Percentiles rank a stretch among this genome's conserved stretches.
Conservation (phyloP, 2,888 invertebrate genomes). For the Drosophila mimetica region DNA sequence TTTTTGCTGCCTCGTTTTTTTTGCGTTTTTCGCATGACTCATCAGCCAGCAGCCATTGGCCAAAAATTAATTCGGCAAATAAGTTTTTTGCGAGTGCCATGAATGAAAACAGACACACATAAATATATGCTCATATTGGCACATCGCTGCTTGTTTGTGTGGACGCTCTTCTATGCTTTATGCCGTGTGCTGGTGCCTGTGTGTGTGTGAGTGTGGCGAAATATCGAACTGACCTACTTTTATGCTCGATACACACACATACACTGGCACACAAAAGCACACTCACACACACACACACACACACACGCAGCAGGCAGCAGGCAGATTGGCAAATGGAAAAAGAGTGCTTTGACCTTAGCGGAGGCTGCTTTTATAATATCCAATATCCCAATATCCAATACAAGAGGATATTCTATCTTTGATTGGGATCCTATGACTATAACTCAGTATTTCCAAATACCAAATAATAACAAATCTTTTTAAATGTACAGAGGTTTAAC, state of each 20-base stretch:
- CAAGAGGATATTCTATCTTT: neutral
- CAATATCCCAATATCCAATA: constrained; percentile 35
- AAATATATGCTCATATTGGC: constrained; percentile 37
- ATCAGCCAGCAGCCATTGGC: constrained; percentile 20
- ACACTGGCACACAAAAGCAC: constrained; percentile 40
- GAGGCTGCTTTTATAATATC: constrained; percentile 68
- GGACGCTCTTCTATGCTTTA: constrained; percentile 29
- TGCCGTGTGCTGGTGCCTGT: constrained; percentile 13
- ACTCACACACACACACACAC: constrained; percentile 17
- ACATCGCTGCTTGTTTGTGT: constrained; percentile 15
- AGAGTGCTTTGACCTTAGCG: constrained; percentile 77
- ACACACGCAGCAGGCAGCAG: neutral
- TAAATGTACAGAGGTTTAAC: no score
- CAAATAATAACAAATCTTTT: no score
- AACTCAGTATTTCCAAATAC: no score
- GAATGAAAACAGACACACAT: constrained; percentile 36
- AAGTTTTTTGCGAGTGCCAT: constrained; percentile 34
- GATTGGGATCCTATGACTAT: neutral
- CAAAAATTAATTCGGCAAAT: constrained; percentile 34
- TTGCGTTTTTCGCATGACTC: constrained; percentile 20
- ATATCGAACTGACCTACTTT: constrained; percentile 80
- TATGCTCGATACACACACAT: constrained; percentile 57
- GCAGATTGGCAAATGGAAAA: constrained; percentile 50
- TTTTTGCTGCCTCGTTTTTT: neutral
- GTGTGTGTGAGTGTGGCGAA: constrained; percentile 57